phyloP scores from a whole-genome alignment of 1,140 invertebrate species.

The Goniozus legneri region DNA sequence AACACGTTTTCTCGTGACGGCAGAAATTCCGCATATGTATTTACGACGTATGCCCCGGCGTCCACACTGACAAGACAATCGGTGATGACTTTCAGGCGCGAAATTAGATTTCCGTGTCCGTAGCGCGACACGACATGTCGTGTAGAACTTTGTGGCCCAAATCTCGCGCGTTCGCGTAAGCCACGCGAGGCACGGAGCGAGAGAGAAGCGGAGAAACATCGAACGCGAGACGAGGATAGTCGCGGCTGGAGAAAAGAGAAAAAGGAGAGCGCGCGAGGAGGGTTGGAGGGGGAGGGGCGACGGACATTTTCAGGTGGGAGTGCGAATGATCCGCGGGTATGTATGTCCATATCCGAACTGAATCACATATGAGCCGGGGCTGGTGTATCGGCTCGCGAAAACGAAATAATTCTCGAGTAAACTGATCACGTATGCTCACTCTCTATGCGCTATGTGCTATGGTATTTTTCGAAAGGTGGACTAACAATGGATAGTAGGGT shows the following conservation, averaged over 20 bases:
- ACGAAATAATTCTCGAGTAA: slow-evolving; percentile 17
- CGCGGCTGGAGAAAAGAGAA: slow-evolving; percentile 3
- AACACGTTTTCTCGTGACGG: no score
- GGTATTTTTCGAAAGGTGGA: no score
- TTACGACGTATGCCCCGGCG: slow-evolving; percentile 2
- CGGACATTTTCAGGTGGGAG: slow-evolving; percentile 14
- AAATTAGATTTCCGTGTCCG: slow-evolving; percentile 50
- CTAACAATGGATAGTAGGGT: no score
- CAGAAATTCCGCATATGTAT: slow-evolving; percentile 4
- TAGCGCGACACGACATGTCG: slow-evolving; percentile 43
- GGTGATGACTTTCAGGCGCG: slow-evolving; percentile 30
- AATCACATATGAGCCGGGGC: slow-evolving; percentile 28
- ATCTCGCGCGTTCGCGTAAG: slow-evolving; percentile 29
- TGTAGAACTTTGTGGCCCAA: slow-evolving; percentile 45
- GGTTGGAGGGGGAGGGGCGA: not conserved
- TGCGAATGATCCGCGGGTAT: slow-evolving; percentile 16
- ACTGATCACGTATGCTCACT: slow-evolving; percentile 21
- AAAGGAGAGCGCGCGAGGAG: no score
- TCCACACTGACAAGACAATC: slow-evolving; percentile 9
- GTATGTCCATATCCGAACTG: slow-evolving; percentile 22
- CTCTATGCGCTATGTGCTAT: slow-evolving; percentile 17
- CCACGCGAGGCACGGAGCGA: no score
- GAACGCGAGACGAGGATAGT: slow-evolving; percentile 10
- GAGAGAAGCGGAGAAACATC: slow-evolving; percentile 23
- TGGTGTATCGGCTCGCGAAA: slow-evolving; percentile 7